These are phyloP conservation scores for Alloplasta piceator DNA, from an alignment of 2,888 invertebrate genomes.

Conservation along the genomic window DNA sequence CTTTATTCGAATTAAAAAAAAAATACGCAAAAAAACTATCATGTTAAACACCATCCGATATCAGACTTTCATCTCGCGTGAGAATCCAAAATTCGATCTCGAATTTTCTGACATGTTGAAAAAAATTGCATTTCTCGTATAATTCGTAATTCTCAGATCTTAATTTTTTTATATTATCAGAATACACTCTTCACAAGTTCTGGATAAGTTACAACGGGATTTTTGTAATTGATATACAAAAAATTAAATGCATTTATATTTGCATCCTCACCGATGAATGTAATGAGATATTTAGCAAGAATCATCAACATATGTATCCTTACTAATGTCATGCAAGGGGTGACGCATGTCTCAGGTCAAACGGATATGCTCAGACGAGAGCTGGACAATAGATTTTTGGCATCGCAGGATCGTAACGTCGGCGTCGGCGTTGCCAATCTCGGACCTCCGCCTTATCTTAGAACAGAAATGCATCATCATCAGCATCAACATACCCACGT, in stretches of 20 bases:
- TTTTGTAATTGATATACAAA: too few species aligned
- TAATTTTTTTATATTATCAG: too few species aligned
- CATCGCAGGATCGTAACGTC: constrained; percentile 90
- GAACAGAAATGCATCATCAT: constrained; percentile 96
- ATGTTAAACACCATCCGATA: neutral
- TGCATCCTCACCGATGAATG: neutral
- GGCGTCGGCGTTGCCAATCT: constrained; percentile 80
- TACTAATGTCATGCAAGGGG: constrained; percentile 75
- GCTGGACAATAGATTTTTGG: constrained; percentile 95
- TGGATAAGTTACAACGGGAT: too few species aligned
- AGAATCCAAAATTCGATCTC: too few species aligned
- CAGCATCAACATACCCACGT: constrained; percentile 96
- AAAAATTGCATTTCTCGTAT: too few species aligned
- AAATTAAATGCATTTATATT: too few species aligned
- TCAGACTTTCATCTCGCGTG: too few species aligned
- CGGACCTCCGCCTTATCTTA: constrained; percentile 86
- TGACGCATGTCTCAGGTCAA: constrained; percentile 86
- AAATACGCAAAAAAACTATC: neutral
- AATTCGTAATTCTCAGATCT: too few species aligned
- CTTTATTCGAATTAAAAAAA: neutral
- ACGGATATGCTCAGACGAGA: constrained; percentile 95
- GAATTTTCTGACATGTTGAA: too few species aligned
- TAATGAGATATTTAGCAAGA: neutral
- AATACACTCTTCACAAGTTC: too few species aligned
- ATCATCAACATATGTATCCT: neutral